phyloP scores from a whole-genome alignment of 2,888 invertebrate genomes.

The Eilema caniola region DNA sequence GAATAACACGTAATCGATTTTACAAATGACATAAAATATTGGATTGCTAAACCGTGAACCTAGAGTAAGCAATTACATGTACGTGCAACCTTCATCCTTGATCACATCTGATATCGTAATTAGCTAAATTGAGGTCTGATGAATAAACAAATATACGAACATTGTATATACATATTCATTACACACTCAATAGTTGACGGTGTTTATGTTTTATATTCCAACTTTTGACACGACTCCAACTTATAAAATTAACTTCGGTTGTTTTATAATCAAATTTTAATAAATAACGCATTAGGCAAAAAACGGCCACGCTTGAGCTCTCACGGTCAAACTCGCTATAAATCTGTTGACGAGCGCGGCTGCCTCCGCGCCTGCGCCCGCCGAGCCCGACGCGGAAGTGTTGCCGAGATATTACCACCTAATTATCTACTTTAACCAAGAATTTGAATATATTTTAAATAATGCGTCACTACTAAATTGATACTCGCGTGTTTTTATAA shows the following conservation, averaged over 20 bases:
- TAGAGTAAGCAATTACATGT: constrained; percentile 43
- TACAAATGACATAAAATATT: constrained; percentile 26
- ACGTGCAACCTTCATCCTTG: constrained; percentile 53
- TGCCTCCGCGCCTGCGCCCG: constrained; percentile 37
- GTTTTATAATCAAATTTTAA: constrained; percentile 82
- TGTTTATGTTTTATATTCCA: constrained; percentile 71
- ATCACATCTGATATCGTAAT: constrained; percentile 60
- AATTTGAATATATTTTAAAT: constrained; percentile 62
- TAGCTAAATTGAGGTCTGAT: constrained; percentile 66
- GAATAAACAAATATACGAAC: constrained; percentile 66
- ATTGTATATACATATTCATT: constrained; percentile 70
- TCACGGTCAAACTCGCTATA: constrained; percentile 85
- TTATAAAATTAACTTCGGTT: constrained; percentile 73
- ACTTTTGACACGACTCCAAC: constrained; percentile 70
- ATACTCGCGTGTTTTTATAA: constrained; percentile 43
- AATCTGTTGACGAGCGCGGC: constrained; percentile 75
- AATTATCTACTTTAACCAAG: constrained; percentile 67
- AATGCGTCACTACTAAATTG: constrained; percentile 57
- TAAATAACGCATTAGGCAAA: constrained; percentile 84
- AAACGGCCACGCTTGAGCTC: constrained; percentile 81
- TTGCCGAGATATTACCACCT: constrained; percentile 64
- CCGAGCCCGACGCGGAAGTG: constrained; percentile 69
- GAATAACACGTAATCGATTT: constrained; percentile 29
- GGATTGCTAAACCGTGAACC: constrained; percentile 25
- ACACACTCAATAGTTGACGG: constrained; percentile 62